Evolutionary conservation across 1,140 invertebrate genomes (phyloP).

Genomic region (Lucilia cuprina): DNA sequence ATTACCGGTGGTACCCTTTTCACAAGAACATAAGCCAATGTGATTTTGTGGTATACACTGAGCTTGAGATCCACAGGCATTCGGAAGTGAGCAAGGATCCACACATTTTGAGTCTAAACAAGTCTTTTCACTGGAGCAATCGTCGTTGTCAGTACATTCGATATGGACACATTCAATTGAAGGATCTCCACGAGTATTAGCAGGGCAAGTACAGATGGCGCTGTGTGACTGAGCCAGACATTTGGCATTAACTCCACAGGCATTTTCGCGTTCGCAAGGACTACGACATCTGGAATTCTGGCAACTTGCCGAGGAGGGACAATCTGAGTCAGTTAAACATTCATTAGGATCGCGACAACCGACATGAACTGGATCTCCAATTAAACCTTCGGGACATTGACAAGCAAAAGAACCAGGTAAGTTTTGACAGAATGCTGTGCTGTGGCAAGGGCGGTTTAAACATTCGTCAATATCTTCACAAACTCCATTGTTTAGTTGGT

Average conservation of each 20-base stretch:
- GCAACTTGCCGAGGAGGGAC: conserved; percentile 79
- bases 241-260: conserved; percentile 79
- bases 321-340: conserved; percentile 81
- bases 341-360: conserved; percentile 81
- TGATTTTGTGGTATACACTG: conserved; percentile 76
- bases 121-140: conserved; percentile 74
- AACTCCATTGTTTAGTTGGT: conserved; percentile 69
- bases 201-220: conserved; percentile 77
- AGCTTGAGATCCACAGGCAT: conserved; percentile 83
- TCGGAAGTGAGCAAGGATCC: conserved; percentile 79
- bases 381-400: conserved; percentile 77
- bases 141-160: conserved; percentile 81
- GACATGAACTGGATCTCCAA: conserved; percentile 74
- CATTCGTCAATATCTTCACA: conserved; percentile 88
- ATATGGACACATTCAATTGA: conserved; percentile 73
- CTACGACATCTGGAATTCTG: conserved; percentile 79
- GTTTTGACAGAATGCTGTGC: conserved; percentile 79
- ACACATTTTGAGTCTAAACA: conserved; percentile 83
- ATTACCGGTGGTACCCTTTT: conserved; percentile 83
- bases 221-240: conserved; percentile 74
- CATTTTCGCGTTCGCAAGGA: conserved; percentile 73
- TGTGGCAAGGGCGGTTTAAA: conserved; percentile 75
- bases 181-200: conserved; percentile 78
- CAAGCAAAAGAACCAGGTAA: conserved; percentile 78
- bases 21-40: conserved; percentile 80